A percentile compares a stretch with the other conserved stretches of the same genome.
phyloP scores from a whole-genome alignment of 2,888 invertebrate genomes.

The Bugula neritina region DNA sequence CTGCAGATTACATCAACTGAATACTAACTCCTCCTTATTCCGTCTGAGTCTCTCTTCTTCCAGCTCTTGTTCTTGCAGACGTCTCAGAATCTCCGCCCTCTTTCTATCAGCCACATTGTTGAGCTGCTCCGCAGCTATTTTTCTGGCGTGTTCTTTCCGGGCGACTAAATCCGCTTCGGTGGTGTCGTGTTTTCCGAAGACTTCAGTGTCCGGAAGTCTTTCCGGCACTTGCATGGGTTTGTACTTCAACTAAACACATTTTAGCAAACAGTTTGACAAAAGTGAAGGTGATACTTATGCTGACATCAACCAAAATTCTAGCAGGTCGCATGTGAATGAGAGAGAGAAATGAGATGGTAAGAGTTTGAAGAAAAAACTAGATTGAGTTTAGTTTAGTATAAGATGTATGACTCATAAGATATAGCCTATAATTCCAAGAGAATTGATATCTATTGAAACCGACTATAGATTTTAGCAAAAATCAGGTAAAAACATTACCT shows the following conservation, averaged over 20 bases:
- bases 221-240: slow-evolving; percentile 49
- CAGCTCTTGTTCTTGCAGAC: slow-evolving; percentile 47
- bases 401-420: no score
- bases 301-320: no score
- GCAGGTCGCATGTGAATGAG: no score
- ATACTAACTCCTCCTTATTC: slow-evolving; percentile 48
- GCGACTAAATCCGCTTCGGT: slow-evolving; percentile 50
- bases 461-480: no score
- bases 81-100: slow-evolving; percentile 46
- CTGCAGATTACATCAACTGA: no score
- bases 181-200: slow-evolving; percentile 53
- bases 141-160: slow-evolving; percentile 42
- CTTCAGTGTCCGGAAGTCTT: slow-evolving; percentile 43
- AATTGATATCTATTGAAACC: no score
- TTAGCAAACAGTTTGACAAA: no score
- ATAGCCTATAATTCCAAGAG: no score
- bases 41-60: slow-evolving; percentile 46
- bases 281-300: no score
- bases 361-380: slow-evolving; percentile 30
- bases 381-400: no score
- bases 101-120: slow-evolving; percentile 48
- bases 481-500: no score
- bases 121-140: slow-evolving; percentile 47
- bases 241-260: slow-evolving; percentile 45
- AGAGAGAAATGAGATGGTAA: no score